Base-by-base conservation (phyloP, 2,113 vertebrate species). In the Bufo gargarizans region DNA sequence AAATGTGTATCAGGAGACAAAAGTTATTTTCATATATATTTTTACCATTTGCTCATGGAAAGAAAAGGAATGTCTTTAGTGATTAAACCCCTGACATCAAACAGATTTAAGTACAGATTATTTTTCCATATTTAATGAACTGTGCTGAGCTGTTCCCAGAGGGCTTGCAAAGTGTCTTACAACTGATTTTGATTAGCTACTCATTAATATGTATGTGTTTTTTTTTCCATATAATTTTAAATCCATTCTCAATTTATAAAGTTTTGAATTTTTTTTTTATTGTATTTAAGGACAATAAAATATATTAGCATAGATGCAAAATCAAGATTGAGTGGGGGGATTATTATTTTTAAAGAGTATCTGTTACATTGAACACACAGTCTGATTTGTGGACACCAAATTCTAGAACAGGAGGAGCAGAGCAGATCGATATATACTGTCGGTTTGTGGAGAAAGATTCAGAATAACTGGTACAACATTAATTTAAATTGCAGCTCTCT, bases 151-250 rank as follows among this genome's bases (percentile, higher is more conserved):
- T 86, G 92, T 90, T 91, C 91, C 90, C 89, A 89, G 81, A 91
- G 88, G 90, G 83, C 87, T 91, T 91, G 86, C 55, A 92, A 93
- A 92, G 84, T 89, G 74, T 74, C 49, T 91, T 80, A 90, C 88
- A 91, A 90, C 47, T 77, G 88, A 49, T 91, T 92, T 91, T 92
- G 79, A 92, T 92, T 91, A 90, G 84, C 77, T 90, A 4, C 79
- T 92, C 90, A 77, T 91, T 91, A 91, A 91, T 91, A 91, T 90
- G 13, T 20, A 78, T 86, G 86, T 47, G n/a, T 92, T 90, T 90
- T 33, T 33, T 33, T 91, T 88, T 84, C 6, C 89, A 89, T 86
- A 80, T 82, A 74, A 90, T 82, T 89, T 85, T 43, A 72, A 69
- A 12, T 1, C 88, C 86, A 90, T 86, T 33, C 88, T 89, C 81